phyloP scores from a whole-genome alignment of 23 tunicate genomes.

The Oikopleura vanhoeffeni region DNA sequence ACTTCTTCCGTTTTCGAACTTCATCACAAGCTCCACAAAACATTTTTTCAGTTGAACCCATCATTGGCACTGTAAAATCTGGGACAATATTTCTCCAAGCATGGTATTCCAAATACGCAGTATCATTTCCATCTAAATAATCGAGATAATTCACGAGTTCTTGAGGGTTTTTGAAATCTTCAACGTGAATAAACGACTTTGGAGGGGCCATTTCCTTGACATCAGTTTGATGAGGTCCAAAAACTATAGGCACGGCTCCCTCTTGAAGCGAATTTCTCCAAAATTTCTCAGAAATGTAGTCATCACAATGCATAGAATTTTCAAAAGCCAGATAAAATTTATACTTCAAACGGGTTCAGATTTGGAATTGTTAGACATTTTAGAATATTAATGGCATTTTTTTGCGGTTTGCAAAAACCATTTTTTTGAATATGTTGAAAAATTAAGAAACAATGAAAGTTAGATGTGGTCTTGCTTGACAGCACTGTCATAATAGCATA shows the following conservation, averaged over 20 bases:
- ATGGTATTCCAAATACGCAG: conserved; percentile 7
- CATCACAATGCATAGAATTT: conserved; percentile 3
- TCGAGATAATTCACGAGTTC: conserved; percentile 28
- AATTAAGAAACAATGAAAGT: too few species aligned
- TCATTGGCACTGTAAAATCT: neutral
- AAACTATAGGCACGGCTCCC: conserved; percentile 29
- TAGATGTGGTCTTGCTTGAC: too few species aligned
- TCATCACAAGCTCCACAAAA: conserved; percentile 9
- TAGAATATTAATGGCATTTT: too few species aligned
- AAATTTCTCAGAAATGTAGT: conserved; percentile 26
- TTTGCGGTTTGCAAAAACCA: too few species aligned
- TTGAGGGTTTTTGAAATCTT: conserved; percentile 20
- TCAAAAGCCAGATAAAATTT: conserved; percentile 10
- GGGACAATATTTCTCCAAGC: neutral
- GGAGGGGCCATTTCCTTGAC: conserved; percentile 24
- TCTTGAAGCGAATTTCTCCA: conserved; percentile 16
- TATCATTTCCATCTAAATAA: neutral
- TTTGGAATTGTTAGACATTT: too few species aligned
- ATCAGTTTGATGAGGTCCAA: conserved; percentile 22
- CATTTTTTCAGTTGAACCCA: conserved; percentile 5
- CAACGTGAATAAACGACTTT: conserved; percentile 23
- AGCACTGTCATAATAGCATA: too few species aligned
- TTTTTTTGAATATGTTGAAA: too few species aligned
- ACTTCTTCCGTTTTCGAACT: neutral
- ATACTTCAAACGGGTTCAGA: neutral